These are phyloP conservation scores for Allacma fusca DNA, from an alignment of 2,888 invertebrate genomes.

Conservation along the genomic window DNA sequence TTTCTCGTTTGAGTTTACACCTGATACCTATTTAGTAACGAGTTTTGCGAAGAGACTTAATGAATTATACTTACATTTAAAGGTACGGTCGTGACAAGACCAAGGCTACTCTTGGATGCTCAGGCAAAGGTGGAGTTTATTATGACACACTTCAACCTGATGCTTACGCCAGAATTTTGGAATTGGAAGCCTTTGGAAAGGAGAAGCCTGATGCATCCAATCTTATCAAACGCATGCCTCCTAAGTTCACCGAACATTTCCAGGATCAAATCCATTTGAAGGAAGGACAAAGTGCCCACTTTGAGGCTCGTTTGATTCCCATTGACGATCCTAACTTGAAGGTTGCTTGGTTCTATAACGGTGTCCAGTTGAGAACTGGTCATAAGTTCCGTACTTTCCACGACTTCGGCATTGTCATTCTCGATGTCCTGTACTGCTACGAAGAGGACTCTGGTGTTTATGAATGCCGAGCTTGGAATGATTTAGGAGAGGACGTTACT, in stretches of 20 bases:
- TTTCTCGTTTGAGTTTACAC: too few species aligned
- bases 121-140: constrained; percentile 85
- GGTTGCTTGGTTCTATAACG: constrained; percentile 94
- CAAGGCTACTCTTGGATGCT: constrained; percentile 82
- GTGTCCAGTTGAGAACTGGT: constrained; percentile 89
- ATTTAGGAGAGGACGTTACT: constrained; percentile 86
- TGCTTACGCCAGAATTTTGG: constrained; percentile 85
- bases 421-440: constrained; percentile 94
- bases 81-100: constrained; percentile 86
- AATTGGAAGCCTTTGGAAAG: constrained; percentile 76
- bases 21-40: too few species aligned
- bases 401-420: constrained; percentile 94
- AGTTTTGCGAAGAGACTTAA: too few species aligned
- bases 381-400: constrained; percentile 97
- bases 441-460: constrained; percentile 82
- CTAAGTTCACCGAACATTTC: constrained; percentile 89
- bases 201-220: constrained; percentile 70
- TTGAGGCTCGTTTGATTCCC: constrained; percentile 77
- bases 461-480: constrained; percentile 82
- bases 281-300: constrained; percentile 92
- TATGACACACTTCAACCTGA: constrained; percentile 90
- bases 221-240: constrained; percentile 71
- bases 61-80: too few species aligned
- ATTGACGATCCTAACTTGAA: constrained; percentile 89
- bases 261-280: constrained; percentile 82